Evolutionary conservation across 2,797 vertebrate species (phyloP), one percentile per base, ranked within the genome.

Genomic region (Leptatherina wallacei): DNA sequence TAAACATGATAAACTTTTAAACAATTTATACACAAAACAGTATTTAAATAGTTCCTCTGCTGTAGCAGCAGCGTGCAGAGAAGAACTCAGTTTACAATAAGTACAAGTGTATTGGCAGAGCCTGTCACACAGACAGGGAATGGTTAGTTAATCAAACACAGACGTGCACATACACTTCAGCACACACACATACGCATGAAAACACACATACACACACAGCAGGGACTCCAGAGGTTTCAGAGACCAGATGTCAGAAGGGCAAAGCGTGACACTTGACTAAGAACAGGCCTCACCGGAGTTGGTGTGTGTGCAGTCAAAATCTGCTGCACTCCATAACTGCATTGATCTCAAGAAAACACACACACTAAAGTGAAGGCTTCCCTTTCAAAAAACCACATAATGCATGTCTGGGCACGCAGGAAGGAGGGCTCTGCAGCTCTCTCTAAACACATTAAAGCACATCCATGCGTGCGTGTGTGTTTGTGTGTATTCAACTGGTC

Each of bases 341-440:
- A 87, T 82, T 89, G 86, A 90, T 86, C 82, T 89, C 54, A 75
- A 85, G 77, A 85, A 89, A 77, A 74, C 44, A 47, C n/a, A 40
- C 55, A 68, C 51, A 60, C 55, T 65, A 85, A 86, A 90, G 87
- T 88, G 82, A 89, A 91, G 87, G 85, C 82, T 91, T 92, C 89
- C 87, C 88, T 81, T 91, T 85, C 89, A 27, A 75, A 90, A 91
- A 92, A 84, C 89, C 88, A 87, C 86, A 90, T 83, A 90, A 90
- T 78, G 80, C 88, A 88, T 88, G 89, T 89, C 81, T 83, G 84
- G 85, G 83, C 91, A 90, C 61, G 85, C 73, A 85, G 64, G 29
- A 78, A 69, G 69, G 71, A 77, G 82, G 84, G 83, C 79, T 79
- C 75, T 84, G 78, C 84, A 81, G 78, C 83, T 83, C 74, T 66